Evolutionary conservation across 2,113 vertebrate species (phyloP).

Genomic region (Dendropsophus ebraccatus): DNA sequence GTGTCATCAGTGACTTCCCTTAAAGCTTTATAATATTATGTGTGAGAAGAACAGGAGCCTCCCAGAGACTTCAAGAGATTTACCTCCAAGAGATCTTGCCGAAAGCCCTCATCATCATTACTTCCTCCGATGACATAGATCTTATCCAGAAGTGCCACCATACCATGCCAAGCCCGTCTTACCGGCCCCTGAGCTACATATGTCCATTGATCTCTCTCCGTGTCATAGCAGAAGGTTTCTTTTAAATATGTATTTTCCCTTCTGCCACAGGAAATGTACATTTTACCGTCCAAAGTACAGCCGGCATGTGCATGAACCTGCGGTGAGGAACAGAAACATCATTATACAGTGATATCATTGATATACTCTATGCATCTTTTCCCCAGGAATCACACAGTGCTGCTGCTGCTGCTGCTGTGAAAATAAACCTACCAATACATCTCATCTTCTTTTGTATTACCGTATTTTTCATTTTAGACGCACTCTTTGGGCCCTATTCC

Average conservation of each 20-base stretch:
- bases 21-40: no score
- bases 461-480: no score
- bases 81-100: slow-evolving; percentile 92
- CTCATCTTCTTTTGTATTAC: no score
- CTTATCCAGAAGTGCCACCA: slow-evolving; percentile 81
- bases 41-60: neutral
- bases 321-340: neutral
- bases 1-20: no score
- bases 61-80: neutral
- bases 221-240: slow-evolving; percentile 89
- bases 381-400: neutral
- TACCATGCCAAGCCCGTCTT: slow-evolving; percentile 91
- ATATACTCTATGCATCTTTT: neutral
- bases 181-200: slow-evolving; percentile 81
- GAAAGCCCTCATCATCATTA: slow-evolving; percentile 85
- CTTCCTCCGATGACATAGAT: slow-evolving; percentile 93
- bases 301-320: slow-evolving; percentile 95
- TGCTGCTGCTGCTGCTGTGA: neutral
- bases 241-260: slow-evolving; percentile 84
- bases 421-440: neutral
- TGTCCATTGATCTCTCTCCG: slow-evolving; percentile 78
- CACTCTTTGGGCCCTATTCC: no score
- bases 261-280: slow-evolving; percentile 90
- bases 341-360: neutral
- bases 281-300: slow-evolving; percentile 82